phyloP scores from a whole-genome alignment of 2,888 invertebrate species.

The Tipula confusa region DNA sequence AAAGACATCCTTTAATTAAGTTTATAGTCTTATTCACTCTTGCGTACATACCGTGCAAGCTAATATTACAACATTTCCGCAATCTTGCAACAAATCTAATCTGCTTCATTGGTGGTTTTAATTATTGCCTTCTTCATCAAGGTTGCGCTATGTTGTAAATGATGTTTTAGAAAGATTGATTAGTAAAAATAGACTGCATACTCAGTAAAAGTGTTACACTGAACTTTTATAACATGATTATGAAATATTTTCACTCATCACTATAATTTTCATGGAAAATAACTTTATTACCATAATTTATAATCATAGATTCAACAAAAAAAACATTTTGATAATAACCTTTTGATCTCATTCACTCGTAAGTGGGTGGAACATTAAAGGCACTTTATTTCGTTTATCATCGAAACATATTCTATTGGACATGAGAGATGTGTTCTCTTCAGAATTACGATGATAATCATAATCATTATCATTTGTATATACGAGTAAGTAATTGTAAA shows the following conservation, averaged over 20 bases:
- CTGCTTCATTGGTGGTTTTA: no score
- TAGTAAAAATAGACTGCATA: not conserved
- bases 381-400: not conserved
- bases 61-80: no score
- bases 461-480: slow-evolving; percentile 14
- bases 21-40: no score
- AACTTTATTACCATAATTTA: not conserved
- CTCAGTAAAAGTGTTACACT: not conserved
- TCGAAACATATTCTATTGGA: not conserved
- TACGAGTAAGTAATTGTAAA: not conserved
- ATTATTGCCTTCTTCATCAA: no score
- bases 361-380: not conserved
- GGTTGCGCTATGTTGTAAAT: no score
- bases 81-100: no score
- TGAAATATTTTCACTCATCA: not conserved
- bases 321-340: not conserved
- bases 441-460: not conserved
- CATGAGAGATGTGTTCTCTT: not conserved
- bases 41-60: no score
- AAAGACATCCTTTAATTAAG: no score
- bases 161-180: not conserved
- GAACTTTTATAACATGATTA: not conserved
- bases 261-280: slow-evolving; percentile 8
- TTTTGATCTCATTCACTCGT: slow-evolving; percentile 3
- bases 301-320: not conserved